Conservation (phyloP, 2,888 invertebrate species). For the Phyllotreta cruciferae region DNA sequence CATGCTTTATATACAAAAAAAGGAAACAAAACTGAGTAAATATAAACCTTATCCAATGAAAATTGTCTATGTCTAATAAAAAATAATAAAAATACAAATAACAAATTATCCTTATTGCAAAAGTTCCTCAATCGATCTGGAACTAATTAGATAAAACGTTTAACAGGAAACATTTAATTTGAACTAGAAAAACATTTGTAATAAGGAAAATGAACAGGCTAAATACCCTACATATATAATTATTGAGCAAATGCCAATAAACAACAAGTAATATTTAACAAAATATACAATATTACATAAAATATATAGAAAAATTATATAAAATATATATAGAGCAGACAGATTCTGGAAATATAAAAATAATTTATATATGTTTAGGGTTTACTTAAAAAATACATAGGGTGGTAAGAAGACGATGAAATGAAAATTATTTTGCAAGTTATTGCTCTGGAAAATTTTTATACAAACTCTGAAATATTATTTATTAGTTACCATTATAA, state of each 20-base stretch:
- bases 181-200: no score
- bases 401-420: background rate
- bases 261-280: constrained; percentile 17
- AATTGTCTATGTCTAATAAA: constrained; percentile 20
- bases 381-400: background rate
- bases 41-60: constrained; percentile 24
- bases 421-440: background rate
- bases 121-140: background rate
- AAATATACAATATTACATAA: constrained; percentile 19
- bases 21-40: constrained; percentile 19
- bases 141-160: no score
- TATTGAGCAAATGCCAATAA: constrained; percentile 37
- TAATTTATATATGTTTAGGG: background rate
- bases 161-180: no score
- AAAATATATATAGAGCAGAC: background rate
- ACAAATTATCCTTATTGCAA: constrained; percentile 16
- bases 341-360: background rate
- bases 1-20: constrained; percentile 25
- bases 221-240: constrained; percentile 31
- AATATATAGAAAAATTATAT: constrained; percentile 6
- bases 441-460: no score
- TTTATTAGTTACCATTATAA: no score
- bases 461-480: no score
- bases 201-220: constrained; percentile 16
- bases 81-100: constrained; percentile 24